Conservation (phyloP, 2,113 vertebrate species). For the Megaceryle maxima region DNA sequence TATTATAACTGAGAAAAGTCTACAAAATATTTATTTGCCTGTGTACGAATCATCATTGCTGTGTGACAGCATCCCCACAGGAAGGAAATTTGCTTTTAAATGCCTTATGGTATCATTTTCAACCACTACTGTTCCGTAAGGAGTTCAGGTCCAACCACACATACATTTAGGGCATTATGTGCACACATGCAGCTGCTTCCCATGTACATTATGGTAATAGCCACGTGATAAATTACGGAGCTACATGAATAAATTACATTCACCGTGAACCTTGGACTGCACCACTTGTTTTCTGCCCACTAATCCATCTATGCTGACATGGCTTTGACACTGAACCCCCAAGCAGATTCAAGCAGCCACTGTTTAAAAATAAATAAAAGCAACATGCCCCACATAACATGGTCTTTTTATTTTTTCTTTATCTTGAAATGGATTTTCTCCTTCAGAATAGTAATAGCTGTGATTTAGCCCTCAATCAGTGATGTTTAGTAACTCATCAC, state of each 20-base stretch:
- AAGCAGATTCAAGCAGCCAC: background rate
- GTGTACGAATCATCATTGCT: background rate
- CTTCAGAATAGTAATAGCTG: background rate
- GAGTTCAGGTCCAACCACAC: conserved; percentile 21
- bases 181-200: background rate
- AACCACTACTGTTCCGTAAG: background rate
- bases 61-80: conserved; percentile 11
- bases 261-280: conserved; percentile 35
- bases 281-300: conserved; percentile 41
- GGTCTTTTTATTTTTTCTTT: background rate
- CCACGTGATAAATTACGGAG: background rate
- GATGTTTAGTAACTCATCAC: background rate
- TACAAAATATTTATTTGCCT: background rate
- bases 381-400: background rate
- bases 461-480: background rate
- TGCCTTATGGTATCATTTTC: background rate
- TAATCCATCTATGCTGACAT: conserved; percentile 23
- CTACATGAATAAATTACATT: conserved; percentile 50
- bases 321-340: conserved; percentile 15
- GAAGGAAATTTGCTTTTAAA: conserved; percentile 39
- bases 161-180: conserved; percentile 28
- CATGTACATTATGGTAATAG: conserved; percentile 17
- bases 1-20: background rate
- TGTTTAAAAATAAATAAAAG: conserved; percentile 25
- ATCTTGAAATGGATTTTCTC: background rate